A percentile compares a stretch with the other conserved stretches of the same genome.
These are phyloP conservation scores for Menura novaehollandiae DNA, from an alignment of 2,113 vertebrate species.

Conservation along the genomic window DNA sequence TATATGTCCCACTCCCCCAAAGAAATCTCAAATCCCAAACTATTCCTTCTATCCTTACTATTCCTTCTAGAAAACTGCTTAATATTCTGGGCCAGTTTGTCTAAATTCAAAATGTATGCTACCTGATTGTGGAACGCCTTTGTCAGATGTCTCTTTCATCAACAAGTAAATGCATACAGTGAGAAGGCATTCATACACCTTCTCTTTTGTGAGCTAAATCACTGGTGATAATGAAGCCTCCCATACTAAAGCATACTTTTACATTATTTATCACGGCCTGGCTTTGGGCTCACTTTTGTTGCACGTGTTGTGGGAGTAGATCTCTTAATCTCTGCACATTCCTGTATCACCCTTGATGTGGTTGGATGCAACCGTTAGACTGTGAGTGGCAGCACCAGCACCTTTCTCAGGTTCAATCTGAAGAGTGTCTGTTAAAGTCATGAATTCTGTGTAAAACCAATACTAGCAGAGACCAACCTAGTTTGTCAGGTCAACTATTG, in stretches of 20 bases:
- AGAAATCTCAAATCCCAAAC: not conserved
- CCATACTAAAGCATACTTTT: not conserved
- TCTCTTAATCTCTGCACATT: not conserved
- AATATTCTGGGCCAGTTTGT: not conserved
- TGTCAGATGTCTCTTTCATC: not conserved
- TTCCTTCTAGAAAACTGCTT: not conserved
- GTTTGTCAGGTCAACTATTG: not conserved
- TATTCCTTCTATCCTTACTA: not conserved
- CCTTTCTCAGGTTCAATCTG: not conserved
- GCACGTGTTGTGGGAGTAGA: not conserved
- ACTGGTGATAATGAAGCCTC: not conserved
- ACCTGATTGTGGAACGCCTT: not conserved
- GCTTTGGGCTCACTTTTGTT: not conserved
- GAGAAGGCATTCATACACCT: not conserved
- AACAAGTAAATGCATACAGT: not conserved
- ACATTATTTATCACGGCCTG: not conserved
- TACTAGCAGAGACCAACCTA: not conserved
- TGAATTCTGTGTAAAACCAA: not conserved
- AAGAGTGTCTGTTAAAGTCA: not conserved
- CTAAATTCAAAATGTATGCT: not conserved
- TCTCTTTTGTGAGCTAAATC: not conserved
- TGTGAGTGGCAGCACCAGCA: not conserved
- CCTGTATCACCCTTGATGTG: not conserved
- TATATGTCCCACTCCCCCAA: accelerated
- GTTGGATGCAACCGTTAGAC: not conserved